Conservation (phyloP, 2,888 invertebrate species). For the Chymomyza caudatula region DNA sequence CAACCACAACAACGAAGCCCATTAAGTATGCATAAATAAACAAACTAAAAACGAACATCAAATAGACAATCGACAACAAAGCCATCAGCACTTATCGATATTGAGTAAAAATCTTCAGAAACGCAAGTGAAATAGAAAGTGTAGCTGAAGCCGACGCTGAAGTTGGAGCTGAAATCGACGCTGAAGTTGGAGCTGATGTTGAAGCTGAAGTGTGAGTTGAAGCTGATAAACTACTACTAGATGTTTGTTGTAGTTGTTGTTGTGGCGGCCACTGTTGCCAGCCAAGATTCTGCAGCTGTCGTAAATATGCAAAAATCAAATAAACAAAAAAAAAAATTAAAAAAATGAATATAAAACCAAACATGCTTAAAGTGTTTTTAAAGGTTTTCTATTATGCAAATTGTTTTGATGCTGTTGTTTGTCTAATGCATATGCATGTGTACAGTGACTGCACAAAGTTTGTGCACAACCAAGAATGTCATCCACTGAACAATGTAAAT, state of each 20-base stretch:
- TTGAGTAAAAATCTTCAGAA: slow-evolving; percentile 2
- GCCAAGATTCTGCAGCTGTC: slow-evolving; percentile 28
- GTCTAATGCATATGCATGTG: slow-evolving; percentile 22
- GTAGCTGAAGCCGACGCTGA: slow-evolving; percentile 35
- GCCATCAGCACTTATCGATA: slow-evolving; percentile 4
- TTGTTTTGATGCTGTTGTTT: background rate
- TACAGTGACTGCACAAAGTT: slow-evolving; percentile 2
- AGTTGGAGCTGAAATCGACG: background rate
- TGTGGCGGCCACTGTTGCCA: background rate
- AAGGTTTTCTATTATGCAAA: slow-evolving; percentile 52
- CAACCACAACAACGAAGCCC: slow-evolving; percentile 10
- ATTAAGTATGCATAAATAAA: slow-evolving; percentile 37
- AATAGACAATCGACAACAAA: slow-evolving; percentile 4
- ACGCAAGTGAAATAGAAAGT: slow-evolving; percentile 60
- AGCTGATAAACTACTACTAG: background rate
- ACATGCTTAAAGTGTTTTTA: slow-evolving; percentile 1
- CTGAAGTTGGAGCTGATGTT: background rate
- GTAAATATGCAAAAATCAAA: slow-evolving; percentile 22
- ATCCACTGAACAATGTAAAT: no score
- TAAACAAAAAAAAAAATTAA: background rate
- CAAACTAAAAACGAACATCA: background rate
- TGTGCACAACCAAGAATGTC: no score
- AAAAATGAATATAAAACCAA: background rate
- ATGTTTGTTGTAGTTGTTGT: background rate
- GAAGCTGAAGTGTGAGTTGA: background rate